Conservation (phyloP, 2,113 vertebrate species). For the Delphinus delphis region DNA sequence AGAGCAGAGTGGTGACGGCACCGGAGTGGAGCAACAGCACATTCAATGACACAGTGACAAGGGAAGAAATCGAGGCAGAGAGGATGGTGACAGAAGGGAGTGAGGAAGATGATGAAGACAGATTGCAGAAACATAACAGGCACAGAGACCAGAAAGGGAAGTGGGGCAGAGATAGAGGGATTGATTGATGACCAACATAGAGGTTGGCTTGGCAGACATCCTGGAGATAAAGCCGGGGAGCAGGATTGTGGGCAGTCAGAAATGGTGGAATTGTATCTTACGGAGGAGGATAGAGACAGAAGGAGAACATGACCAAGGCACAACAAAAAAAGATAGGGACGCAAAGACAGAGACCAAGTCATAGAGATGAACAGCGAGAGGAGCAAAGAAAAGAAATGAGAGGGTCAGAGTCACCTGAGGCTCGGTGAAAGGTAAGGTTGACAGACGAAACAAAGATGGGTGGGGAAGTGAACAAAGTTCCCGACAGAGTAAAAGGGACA, state of each 20-base stretch:
- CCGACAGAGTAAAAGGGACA: too few species aligned
- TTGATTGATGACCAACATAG: neutral
- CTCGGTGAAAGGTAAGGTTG: too few species aligned
- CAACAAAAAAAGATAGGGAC: neutral
- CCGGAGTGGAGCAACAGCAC: neutral
- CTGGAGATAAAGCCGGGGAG: neutral
- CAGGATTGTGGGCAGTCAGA: accelerated
- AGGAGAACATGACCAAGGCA: neutral
- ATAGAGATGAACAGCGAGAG: neutral
- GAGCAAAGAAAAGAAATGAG: neutral
- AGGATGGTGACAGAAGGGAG: neutral
- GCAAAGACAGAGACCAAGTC: neutral
- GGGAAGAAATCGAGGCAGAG: neutral
- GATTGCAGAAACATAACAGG: neutral
- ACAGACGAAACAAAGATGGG: too few species aligned
- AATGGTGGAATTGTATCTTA: neutral
- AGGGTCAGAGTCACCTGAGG: neutral
- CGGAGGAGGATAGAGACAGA: neutral
- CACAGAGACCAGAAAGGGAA: neutral
- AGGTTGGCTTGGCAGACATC: neutral
- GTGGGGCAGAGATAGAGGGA: neutral
- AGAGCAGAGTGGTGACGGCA: neutral
- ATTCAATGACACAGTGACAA: neutral
- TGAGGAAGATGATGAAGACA: neutral
- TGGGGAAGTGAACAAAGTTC: too few species aligned